phyloP scores from a whole-genome alignment of 1,140 invertebrate species.

The Lysiphlebus fabarum region DNA sequence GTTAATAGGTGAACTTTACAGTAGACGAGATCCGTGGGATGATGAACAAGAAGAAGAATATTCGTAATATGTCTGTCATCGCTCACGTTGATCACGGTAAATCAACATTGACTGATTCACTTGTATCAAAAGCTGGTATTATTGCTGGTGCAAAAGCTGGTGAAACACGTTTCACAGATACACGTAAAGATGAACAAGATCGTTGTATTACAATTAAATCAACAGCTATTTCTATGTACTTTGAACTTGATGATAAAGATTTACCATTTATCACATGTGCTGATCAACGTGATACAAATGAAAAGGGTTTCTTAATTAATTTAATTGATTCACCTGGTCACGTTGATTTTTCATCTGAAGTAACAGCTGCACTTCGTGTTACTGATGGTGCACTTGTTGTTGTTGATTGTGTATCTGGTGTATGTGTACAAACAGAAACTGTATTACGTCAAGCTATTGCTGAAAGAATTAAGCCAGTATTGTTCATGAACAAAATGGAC shows the following conservation, averaged over 20 bases:
- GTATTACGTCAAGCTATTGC: slow-evolving; percentile 98
- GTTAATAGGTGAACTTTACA: slow-evolving; percentile 96
- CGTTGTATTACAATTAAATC: slow-evolving; percentile 99
- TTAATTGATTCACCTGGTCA: slow-evolving; percentile 98
- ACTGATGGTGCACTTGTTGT: slow-evolving; percentile 99
- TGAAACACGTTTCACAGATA: slow-evolving; percentile 98
- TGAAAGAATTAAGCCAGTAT: slow-evolving; percentile 97
- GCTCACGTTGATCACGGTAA: slow-evolving; percentile 99
- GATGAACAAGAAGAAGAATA: slow-evolving; percentile 99
- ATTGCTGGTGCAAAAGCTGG: slow-evolving; percentile 98
- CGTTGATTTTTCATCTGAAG: slow-evolving; percentile 99
- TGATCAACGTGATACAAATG: slow-evolving; percentile 84
- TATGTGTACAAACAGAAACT: slow-evolving; percentile 99
- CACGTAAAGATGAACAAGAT: slow-evolving; percentile 98
- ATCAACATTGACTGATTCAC: slow-evolving; percentile 97
- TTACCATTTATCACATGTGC: slow-evolving; percentile 83
- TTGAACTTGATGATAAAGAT: slow-evolving; percentile 91
- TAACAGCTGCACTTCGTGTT: slow-evolving; percentile 96
- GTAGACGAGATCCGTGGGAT: slow-evolving; percentile 98
- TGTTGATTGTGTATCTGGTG: slow-evolving; percentile 99
- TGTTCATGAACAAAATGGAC: slow-evolving; percentile 99
- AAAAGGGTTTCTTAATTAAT: slow-evolving; percentile 98
- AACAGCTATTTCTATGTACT: slow-evolving; percentile 98
- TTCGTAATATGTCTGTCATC: slow-evolving; percentile 99
- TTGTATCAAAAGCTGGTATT: slow-evolving; percentile 99